phyloP scores from a whole-genome alignment of 2,113 vertebrate genomes.

The Candoia aspera region DNA sequence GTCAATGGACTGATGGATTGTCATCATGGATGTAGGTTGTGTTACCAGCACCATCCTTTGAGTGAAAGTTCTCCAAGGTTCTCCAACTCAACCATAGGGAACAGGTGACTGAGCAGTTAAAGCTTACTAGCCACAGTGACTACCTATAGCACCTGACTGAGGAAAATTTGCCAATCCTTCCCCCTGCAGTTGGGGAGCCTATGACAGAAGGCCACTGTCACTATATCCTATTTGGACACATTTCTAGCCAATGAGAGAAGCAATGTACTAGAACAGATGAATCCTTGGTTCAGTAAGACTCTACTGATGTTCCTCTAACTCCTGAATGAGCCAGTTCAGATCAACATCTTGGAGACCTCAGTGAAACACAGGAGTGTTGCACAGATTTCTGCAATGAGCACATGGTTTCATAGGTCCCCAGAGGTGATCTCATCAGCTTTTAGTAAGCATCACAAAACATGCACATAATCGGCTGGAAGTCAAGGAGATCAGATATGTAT shows the following conservation, averaged over 20 bases:
- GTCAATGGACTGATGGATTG: too few species aligned
- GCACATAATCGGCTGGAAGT: background rate
- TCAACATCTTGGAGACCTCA: background rate
- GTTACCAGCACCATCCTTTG: background rate
- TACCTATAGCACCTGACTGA: background rate
- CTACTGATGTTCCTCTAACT: background rate
- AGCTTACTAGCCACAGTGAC: background rate
- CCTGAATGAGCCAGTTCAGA: background rate
- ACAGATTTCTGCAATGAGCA: background rate
- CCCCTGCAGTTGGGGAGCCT: background rate
- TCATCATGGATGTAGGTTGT: too few species aligned
- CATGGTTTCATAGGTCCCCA: background rate
- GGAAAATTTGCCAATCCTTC: too few species aligned
- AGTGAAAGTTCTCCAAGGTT: background rate
- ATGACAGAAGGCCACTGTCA: background rate
- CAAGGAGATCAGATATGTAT: background rate
- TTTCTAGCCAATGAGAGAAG: background rate
- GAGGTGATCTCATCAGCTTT: background rate
- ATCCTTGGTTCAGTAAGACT: background rate
- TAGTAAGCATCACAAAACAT: background rate
- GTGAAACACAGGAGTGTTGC: background rate
- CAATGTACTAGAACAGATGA: background rate
- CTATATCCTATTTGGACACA: background rate
- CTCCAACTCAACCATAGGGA: background rate
- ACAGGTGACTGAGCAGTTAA: background rate